Percentiles rank a stretch among this genome's conserved stretches.
Conservation (phyloP, 2,113 vertebrate species). For the Echinops telfairi region DNA sequence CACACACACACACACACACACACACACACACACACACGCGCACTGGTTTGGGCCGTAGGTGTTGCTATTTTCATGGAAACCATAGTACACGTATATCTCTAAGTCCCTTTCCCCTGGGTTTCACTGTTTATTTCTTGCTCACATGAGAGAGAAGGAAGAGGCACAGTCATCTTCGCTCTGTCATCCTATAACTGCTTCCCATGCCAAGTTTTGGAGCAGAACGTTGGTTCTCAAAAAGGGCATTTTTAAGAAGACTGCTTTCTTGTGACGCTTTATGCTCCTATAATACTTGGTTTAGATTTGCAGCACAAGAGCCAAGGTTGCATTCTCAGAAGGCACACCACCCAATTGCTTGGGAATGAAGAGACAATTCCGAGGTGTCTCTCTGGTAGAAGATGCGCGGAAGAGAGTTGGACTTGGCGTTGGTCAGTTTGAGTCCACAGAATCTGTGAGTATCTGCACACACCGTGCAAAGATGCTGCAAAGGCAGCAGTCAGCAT, state of each 20-base stretch:
- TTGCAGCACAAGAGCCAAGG: not conserved
- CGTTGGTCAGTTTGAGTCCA: not conserved
- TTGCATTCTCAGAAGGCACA: not conserved
- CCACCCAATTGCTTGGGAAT: not conserved
- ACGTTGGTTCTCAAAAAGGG: not conserved
- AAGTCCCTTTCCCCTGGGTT: not conserved
- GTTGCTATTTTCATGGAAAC: slow-evolving; percentile 23
- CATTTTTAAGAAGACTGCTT: not conserved
- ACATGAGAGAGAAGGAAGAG: not conserved
- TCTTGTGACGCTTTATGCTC: not conserved
- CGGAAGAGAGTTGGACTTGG: not conserved
- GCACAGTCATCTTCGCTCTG: not conserved
- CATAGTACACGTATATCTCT: not conserved
- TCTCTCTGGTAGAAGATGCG: not conserved
- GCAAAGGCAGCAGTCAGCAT: not conserved
- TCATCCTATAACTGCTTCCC: not conserved
- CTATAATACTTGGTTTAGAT: not conserved
- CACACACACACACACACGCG: too few species aligned
- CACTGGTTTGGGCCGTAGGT: not conserved
- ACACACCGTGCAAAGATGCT: not conserved
- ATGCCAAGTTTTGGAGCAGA: not conserved
- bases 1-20: too few species aligned
- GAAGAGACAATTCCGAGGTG: not conserved
- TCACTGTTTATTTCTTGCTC: not conserved
- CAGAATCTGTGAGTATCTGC: not conserved